phyloP scores from a whole-genome alignment of 1,140 invertebrate genomes.

The Armadillidium nasatum region DNA sequence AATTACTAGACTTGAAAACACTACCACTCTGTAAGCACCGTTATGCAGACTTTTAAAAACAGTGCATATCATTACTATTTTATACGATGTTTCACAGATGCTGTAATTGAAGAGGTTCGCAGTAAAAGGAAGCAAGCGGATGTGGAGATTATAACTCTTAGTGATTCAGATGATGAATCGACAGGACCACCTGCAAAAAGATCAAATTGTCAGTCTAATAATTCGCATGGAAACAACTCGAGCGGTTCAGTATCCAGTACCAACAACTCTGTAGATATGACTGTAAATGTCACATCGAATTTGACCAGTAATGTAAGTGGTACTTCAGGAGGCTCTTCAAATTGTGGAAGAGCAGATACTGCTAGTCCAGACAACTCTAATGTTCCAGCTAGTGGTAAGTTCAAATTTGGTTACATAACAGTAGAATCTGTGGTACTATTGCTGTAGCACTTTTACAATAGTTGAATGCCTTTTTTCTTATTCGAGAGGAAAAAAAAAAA shows the following conservation, averaged over 20 bases:
- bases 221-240: background rate
- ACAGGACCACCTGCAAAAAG: background rate
- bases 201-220: background rate
- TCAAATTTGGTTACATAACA: constrained; percentile 12
- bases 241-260: background rate
- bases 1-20: no score
- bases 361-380: background rate
- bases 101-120: background rate
- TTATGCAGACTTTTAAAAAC: no score
- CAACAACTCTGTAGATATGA: background rate
- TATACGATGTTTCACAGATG: background rate
- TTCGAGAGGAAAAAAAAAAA: background rate
- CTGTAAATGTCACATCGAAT: background rate
- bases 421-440: constrained; percentile 20
- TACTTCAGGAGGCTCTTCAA: background rate
- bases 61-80: no score
- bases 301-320: background rate
- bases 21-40: no score
- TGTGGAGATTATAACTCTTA: background rate
- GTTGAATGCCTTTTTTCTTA: background rate
- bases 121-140: background rate
- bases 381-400: constrained; percentile 5
- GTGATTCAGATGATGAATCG: background rate
- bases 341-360: background rate
- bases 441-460: constrained; percentile 16